phyloP scores from a whole-genome alignment of 2,113 vertebrate genomes.

The Dasypus novemcinctus region DNA sequence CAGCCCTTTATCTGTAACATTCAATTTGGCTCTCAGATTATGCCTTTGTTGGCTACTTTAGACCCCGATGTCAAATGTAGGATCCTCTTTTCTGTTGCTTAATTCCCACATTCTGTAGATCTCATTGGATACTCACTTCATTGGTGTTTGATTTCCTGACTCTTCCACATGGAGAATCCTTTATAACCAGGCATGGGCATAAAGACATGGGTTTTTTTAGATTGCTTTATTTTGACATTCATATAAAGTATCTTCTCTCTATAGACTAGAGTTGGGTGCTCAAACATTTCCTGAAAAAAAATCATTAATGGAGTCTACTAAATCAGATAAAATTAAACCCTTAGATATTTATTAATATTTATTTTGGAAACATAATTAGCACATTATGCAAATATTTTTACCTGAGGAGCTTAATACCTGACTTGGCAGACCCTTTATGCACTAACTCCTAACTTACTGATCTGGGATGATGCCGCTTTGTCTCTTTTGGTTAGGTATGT shows the following conservation, averaged over 20 bases:
- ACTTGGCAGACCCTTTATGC: neutral
- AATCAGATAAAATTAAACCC: neutral
- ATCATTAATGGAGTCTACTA: neutral
- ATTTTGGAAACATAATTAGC: neutral
- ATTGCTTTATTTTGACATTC: neutral
- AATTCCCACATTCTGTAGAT: neutral
- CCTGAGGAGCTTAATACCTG: neutral
- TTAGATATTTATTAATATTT: neutral
- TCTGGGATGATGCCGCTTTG: neutral
- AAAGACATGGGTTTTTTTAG: neutral
- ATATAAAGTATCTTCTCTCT: neutral
- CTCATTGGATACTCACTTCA: neutral
- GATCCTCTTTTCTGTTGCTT: neutral
- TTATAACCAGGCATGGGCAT: neutral
- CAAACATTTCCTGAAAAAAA: constrained; percentile 27
- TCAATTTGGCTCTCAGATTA: neutral
- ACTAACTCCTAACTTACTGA: neutral
- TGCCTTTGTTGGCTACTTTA: constrained; percentile 15
- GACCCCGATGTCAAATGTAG: neutral
- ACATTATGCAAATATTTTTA: neutral
- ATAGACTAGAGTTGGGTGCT: neutral
- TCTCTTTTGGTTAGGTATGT: neutral
- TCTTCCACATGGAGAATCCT: neutral
- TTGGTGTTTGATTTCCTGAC: neutral
- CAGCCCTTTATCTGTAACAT: neutral